A percentile compares a stretch with the other conserved stretches of the same genome.
phyloP scores from a whole-genome alignment of 2,888 invertebrate genomes.

The Xylota segnis region DNA sequence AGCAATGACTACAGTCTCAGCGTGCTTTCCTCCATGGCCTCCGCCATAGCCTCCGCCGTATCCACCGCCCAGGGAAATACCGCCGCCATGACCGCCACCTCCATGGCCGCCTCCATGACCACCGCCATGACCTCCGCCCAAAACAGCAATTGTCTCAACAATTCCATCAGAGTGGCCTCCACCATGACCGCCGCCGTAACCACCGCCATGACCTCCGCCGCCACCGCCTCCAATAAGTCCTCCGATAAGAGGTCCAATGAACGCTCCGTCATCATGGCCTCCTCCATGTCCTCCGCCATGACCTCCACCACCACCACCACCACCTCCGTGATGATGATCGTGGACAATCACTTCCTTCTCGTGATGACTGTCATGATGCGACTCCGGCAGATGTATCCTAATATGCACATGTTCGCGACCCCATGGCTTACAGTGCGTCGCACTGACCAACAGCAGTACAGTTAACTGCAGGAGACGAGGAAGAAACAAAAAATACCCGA shows the following conservation, averaged over 20 bases:
- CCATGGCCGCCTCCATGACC: conserved; percentile 15
- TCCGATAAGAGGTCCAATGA: conserved; percentile 38
- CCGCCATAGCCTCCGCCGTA: conserved; percentile 10
- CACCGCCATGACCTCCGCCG: conserved; percentile 14
- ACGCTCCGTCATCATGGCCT: conserved; percentile 17
- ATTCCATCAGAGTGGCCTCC: conserved; percentile 23
- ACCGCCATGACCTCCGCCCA: conserved; percentile 20
- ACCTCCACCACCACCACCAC: conserved; percentile 29
- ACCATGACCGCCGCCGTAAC: conserved; percentile 24
- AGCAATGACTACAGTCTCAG: conserved; percentile 57
- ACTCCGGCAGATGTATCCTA: conserved; percentile 69
- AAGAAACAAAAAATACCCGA: conserved; percentile 50
- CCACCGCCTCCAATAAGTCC: conserved; percentile 42
- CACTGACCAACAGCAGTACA: conserved; percentile 61
- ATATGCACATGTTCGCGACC: conserved; percentile 71
- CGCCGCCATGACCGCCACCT: conserved; percentile 9
- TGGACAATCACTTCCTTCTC: conserved; percentile 47
- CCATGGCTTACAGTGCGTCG: conserved; percentile 59
- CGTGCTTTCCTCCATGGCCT: conserved; percentile 54
- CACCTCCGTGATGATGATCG: conserved; percentile 46
- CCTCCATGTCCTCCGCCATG: conserved; percentile 49
- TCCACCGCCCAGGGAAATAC: conserved; percentile 15
- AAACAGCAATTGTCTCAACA: conserved; percentile 15
- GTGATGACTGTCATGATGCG: conserved; percentile 31
- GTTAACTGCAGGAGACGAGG: conserved; percentile 63